phyloP scores from a whole-genome alignment of 53 echinoderm and acorn worm species.

The Pentamera pediparva region DNA sequence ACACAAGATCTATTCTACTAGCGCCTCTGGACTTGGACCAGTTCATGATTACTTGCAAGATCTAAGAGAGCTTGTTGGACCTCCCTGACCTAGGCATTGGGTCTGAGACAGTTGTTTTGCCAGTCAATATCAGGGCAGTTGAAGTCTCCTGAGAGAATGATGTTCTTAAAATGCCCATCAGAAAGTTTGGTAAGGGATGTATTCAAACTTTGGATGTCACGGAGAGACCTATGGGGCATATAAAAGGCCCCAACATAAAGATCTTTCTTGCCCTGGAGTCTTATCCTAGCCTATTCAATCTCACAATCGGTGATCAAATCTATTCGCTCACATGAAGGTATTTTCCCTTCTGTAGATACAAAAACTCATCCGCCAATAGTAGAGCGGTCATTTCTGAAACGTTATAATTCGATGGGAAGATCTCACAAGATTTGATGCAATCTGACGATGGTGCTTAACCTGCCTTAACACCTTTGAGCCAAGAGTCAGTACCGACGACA shows the following conservation, averaged over 20 bases:
- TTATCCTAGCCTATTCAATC: conserved; percentile 6
- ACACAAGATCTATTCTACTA: too few relatives aligned
- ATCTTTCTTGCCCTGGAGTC: neutral
- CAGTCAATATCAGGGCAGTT: conserved; percentile 4
- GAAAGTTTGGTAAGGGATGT: neutral
- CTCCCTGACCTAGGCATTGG: conserved; percentile 8
- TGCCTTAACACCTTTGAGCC: neutral
- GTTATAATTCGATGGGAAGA: neutral
- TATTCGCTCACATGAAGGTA: neutral
- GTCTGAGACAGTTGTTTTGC: neutral
- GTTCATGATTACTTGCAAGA: neutral
- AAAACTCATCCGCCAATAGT: neutral
- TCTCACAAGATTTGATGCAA: neutral
- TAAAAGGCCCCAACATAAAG: conserved; percentile 11
- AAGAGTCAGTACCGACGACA: conserved; percentile 1
- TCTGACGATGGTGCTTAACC: neutral
- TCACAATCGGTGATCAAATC: conserved; percentile 1
- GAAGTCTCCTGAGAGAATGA: neutral
- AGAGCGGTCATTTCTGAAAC: conserved; percentile 9
- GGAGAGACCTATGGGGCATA: neutral
- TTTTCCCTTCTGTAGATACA: neutral
- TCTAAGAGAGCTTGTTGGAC: conserved; percentile 3
- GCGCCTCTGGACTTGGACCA: neutral
- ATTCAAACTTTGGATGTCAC: neutral
- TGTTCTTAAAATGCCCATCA: neutral